A percentile compares a stretch with the other conserved stretches of the same genome.
phyloP scores from a whole-genome alignment of 35 echinoderm and acorn worm species.

The Hemicentrotus pulcherrimus region DNA sequence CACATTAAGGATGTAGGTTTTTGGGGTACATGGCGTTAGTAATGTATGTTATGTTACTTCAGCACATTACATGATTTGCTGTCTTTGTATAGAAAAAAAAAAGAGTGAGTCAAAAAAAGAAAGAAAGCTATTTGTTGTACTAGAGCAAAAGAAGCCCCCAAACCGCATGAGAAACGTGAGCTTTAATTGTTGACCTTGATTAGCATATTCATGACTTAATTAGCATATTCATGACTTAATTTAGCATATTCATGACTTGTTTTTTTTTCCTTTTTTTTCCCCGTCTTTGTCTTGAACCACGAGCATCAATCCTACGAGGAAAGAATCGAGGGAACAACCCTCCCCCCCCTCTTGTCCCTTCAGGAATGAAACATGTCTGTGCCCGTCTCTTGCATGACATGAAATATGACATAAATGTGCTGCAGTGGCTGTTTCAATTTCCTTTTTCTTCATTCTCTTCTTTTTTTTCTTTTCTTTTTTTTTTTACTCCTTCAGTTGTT shows the following conservation, averaged over 20 bases:
- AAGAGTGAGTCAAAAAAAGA: background rate
- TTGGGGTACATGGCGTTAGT: background rate
- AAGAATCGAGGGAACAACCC: background rate
- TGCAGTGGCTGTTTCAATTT: background rate
- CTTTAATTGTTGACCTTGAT: background rate
- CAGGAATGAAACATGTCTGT: background rate
- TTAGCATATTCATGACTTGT: too few relatives aligned
- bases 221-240: too few relatives aligned
- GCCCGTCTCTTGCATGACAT: background rate
- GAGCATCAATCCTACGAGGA: background rate
- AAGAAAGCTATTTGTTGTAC: background rate
- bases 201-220: background rate
- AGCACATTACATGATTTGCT: background rate
- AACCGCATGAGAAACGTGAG: background rate
- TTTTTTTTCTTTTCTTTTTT: background rate
- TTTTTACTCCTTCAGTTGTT: slow-evolving; percentile 3
- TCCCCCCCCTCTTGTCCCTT: background rate
- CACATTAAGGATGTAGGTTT: background rate
- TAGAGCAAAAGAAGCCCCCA: background rate
- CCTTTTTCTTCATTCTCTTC: background rate
- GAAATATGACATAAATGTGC: background rate
- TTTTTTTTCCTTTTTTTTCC: background rate
- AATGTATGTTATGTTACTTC: background rate
- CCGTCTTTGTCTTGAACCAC: background rate
- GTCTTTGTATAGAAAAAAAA: background rate